phyloP scores from a whole-genome alignment of 2,797 vertebrate genomes.

The Zalophus californianus region DNA sequence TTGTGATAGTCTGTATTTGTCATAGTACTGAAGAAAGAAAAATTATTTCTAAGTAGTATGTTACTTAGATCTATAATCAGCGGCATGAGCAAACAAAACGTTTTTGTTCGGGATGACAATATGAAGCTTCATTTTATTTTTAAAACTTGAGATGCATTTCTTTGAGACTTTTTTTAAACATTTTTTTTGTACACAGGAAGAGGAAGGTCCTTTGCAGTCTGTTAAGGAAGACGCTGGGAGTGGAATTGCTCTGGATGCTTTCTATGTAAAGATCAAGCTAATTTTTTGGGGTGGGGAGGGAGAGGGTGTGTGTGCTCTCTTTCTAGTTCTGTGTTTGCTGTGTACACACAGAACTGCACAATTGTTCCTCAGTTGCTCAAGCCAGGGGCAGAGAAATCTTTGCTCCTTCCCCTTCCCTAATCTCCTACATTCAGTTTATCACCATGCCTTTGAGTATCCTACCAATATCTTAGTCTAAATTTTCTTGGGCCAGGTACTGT shows the following conservation, averaged over 20 bases:
- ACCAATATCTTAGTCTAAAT: neutral
- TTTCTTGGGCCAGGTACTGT: neutral
- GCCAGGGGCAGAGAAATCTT: neutral
- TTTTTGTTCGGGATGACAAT: neutral
- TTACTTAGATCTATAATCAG: neutral
- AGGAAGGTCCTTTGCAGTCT: neutral
- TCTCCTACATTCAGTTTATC: neutral
- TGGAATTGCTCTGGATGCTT: neutral
- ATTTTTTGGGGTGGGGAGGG: neutral
- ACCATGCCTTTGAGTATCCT: neutral
- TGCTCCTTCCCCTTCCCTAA: neutral
- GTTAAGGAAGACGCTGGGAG: neutral
- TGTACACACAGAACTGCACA: too few species aligned
- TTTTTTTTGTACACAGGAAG: conserved; percentile 56
- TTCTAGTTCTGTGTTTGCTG: neutral
- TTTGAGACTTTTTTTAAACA: neutral
- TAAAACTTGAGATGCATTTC: conserved; percentile 29
- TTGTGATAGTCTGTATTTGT: neutral
- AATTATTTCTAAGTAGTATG: neutral
- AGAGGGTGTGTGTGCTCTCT: neutral
- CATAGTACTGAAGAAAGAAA: neutral
- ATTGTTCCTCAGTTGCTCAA: neutral
- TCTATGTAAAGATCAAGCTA: conserved; percentile 67
- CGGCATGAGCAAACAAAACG: neutral
- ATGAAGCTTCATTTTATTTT: conserved; percentile 40